Evolutionary conservation across 2,113 vertebrate species (phyloP).

Genomic region (Phodopus roborovskii): DNA sequence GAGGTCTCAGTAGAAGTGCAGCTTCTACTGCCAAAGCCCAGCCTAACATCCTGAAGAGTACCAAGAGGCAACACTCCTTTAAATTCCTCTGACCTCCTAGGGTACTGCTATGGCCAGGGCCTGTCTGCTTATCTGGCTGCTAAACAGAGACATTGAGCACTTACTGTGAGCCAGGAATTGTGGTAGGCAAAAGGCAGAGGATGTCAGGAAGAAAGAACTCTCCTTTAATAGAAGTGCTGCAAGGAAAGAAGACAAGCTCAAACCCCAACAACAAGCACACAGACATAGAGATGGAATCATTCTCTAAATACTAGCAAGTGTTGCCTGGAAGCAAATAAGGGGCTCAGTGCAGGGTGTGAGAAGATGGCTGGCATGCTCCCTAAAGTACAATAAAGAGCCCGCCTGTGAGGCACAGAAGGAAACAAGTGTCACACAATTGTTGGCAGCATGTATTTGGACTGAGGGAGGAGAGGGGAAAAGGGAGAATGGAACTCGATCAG

Average conservation of each 20-base stretch:
- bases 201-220: background rate
- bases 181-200: background rate
- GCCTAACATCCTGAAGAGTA: background rate
- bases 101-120: background rate
- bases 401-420: background rate
- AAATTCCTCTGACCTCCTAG: background rate
- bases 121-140: background rate
- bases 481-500: too few relatives aligned
- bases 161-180: background rate
- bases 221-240: background rate
- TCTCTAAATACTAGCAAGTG: background rate
- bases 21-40: background rate
- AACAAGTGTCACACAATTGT: background rate
- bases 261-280: background rate
- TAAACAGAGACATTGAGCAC: background rate
- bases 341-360: background rate
- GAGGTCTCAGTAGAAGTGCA: background rate
- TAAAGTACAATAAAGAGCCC: background rate
- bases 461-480: background rate
- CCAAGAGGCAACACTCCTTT: rapidly evolving
- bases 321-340: background rate
- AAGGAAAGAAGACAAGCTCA: background rate
- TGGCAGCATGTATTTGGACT: background rate
- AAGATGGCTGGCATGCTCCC: background rate
- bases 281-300: background rate